phyloP scores from a whole-genome alignment of 2,113 vertebrate species.

The Acrocephalus kingi region DNA sequence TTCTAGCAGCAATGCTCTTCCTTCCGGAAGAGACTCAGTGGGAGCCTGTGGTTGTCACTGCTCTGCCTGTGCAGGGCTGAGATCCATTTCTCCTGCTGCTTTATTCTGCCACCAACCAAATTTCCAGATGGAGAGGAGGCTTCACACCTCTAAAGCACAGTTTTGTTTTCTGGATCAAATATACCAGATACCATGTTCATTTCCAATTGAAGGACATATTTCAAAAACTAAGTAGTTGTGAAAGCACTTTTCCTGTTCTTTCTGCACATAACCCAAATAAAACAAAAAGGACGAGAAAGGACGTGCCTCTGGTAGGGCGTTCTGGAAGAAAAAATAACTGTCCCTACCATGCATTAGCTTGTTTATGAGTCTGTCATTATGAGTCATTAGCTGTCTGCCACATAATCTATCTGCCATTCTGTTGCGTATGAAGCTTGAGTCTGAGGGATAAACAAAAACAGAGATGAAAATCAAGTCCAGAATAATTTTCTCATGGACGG shows the following conservation, averaged over 20 bases:
- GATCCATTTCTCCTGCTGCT: conserved; percentile 23
- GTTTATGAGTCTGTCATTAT: neutral
- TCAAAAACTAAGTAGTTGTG: neutral
- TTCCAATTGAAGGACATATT: neutral
- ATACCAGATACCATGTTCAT: neutral
- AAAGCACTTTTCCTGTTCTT: neutral
- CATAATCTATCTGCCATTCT: neutral
- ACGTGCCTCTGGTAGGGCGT: neutral
- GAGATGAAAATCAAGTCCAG: neutral
- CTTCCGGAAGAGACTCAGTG: neutral
- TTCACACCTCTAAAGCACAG: neutral
- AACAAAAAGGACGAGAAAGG: neutral
- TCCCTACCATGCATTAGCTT: neutral
- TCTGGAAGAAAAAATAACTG: neutral
- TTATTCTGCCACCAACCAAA: neutral
- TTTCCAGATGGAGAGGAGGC: conserved; percentile 29
- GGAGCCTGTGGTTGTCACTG: neutral
- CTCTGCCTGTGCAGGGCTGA: neutral
- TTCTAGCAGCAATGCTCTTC: neutral
- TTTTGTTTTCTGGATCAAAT: neutral
- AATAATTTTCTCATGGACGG: neutral
- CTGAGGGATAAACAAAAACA: conserved; percentile 4
- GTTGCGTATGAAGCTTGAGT: neutral
- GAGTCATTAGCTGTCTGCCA: neutral
- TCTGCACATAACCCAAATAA: neutral